Base-by-base conservation (phyloP, 2,113 vertebrate genomes). In the Mesoclemmys tuberculata region DNA sequence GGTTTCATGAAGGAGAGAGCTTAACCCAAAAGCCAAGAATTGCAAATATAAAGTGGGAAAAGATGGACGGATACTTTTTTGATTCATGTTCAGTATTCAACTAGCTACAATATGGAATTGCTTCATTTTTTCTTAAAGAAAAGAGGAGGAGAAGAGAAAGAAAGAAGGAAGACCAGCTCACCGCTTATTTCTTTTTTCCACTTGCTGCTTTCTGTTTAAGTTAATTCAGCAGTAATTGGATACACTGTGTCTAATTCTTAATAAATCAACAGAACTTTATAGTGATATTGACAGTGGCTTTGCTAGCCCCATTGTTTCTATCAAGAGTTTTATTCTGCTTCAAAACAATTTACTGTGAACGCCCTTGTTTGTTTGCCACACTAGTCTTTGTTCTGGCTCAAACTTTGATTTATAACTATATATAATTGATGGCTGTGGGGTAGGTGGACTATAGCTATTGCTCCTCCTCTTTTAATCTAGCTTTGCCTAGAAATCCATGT, bases 391-490 rank as follows among this genome's bases (percentile, higher is more conserved):
- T 99, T 98, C 95, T 92, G 90, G 84, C 96, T 98, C 98, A 98
- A 98, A 97, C 98, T 98, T 98, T 99, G 98, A 99, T 99, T 98
- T 98, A 98, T 98, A 97, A 98, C 97, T 98, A 97, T 93, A 96
- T 97, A 82, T 98, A 98, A 99, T 99, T 98, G 98, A 99, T 98
- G 97, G 97, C 97, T 98, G 79, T 97, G 95, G 98, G 98, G 98
- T 98, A 98, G 97, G 96, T 96, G 96, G 97, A 98, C 98, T 97
- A 97, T 97, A 98, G 98, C 98, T 95, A 94, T 93, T 79, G 97
- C 98, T 98, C 98, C 98, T 98, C 98, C 98, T 98, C 98, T 98
- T 98, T 98, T 98, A 98, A 98, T 98, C 98, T 98, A 97, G 97
- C 97, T 98, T 98, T 98, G 97, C 98, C 97, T 98, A 98, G 98